Base-by-base conservation (phyloP, 2,113 vertebrate genomes). In the Atlantisia rogersi region DNA sequence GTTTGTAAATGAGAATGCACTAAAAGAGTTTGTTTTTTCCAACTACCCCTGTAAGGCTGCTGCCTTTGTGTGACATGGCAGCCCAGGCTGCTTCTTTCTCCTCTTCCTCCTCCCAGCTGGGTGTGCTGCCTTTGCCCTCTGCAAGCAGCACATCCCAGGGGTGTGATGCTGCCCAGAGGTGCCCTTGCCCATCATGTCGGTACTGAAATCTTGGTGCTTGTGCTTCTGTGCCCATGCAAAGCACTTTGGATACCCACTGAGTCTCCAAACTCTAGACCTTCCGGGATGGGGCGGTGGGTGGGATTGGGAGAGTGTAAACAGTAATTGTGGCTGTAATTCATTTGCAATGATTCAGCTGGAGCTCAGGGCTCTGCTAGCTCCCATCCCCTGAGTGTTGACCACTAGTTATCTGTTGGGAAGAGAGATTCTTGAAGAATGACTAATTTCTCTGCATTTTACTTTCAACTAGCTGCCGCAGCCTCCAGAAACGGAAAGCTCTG, bases 391-490 rank as follows among this genome's bases (percentile, higher is more conserved):
- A 8, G 37, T 96, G 94, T 97, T 79, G 86, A 94, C 96, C 95
- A 44, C 88, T 80, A 83, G 92, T 28, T 84, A 83, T 94, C 92
- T 97, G 55, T 94, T 94, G 94, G 97, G 59, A 70, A 94, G 71
- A 7, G 26, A n/a, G 69, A 31, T 56, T 69, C 32, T 53, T 55
- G 40, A 67, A 65, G 59, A 86, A n/a, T 21, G 48, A 97, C 97
- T 98, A 98, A 98, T 92, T 69, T 95, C 71, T 92, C 90, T 97
- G 60, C 92, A 5, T 99, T 98, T 98, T 99, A 95, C 98, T 98
- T 98, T 98, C 98, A 97, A 98, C 97, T 96, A 99, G 99, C 99
- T 99, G 98, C 98, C 99, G 87, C 99, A 98, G 37, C 97, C 98
- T 62, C 98, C 98, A 44, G 99, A 99, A 94, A 97, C 98, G 31